These are phyloP conservation scores for Cataglyphis cursor DNA, from an alignment of 2,888 invertebrate species.

Conservation along the genomic window DNA sequence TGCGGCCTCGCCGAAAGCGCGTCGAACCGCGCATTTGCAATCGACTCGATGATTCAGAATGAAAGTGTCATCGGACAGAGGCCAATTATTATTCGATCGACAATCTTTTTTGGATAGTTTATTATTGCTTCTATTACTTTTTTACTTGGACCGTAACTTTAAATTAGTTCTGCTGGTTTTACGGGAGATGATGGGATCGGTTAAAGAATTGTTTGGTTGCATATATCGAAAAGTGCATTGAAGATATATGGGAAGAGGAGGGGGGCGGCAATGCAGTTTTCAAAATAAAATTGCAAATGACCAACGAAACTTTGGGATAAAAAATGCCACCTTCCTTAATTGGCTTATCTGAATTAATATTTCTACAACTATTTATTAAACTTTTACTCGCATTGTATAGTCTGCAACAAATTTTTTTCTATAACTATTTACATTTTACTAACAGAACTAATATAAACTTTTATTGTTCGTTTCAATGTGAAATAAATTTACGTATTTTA, in stretches of 20 bases:
- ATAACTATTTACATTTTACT: slow-evolving; percentile 6
- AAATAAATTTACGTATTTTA: neutral
- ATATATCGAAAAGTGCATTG: neutral
- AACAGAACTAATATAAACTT: neutral
- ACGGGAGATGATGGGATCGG: slow-evolving; percentile 34
- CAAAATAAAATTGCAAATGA: slow-evolving; percentile 61
- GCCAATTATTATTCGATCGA: slow-evolving; percentile 72
- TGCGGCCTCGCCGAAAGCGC: slow-evolving; percentile 10
- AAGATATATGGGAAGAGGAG: neutral
- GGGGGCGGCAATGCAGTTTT: slow-evolving; percentile 52
- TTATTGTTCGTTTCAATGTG: neutral
- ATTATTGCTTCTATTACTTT: slow-evolving; percentile 65
- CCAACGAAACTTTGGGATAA: slow-evolving; percentile 57
- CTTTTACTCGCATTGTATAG: slow-evolving; percentile 10
- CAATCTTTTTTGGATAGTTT: slow-evolving; percentile 71
- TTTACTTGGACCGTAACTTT: slow-evolving; percentile 59
- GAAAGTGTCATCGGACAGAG: slow-evolving; percentile 41
- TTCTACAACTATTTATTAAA: slow-evolving; percentile 29
- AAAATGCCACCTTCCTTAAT: slow-evolving; percentile 69
- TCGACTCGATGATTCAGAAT: slow-evolving; percentile 47
- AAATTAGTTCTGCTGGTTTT: slow-evolving; percentile 58
- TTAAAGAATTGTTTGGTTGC: slow-evolving; percentile 44
- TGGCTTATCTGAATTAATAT: slow-evolving; percentile 71
- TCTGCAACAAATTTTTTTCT: slow-evolving; percentile 43
- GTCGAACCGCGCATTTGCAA: slow-evolving; percentile 50